Percentiles rank a stretch among this genome's conserved stretches.
Evolutionary conservation across 2,797 vertebrate genomes (phyloP).

Genomic region (Avahi laniger): DNA sequence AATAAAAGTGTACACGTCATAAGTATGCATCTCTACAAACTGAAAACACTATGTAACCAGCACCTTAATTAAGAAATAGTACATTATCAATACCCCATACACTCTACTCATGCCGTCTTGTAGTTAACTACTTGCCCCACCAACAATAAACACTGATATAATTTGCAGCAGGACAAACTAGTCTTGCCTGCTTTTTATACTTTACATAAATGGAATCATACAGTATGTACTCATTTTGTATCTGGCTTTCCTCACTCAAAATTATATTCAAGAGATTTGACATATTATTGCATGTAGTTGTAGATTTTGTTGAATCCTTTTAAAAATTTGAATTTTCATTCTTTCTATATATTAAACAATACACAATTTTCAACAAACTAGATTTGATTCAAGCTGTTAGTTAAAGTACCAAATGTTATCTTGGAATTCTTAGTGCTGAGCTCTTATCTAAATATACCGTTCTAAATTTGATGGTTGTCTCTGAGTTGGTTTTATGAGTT

Average conservation of each 20-base stretch:
- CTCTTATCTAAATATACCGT: neutral
- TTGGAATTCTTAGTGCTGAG: constrained; percentile 6
- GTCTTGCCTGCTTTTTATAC: constrained; percentile 26
- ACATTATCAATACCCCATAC: neutral
- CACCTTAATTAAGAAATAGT: neutral
- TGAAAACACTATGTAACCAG: neutral
- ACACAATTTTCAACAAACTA: neutral
- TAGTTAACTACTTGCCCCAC: neutral
- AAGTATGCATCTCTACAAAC: neutral
- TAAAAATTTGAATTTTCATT: constrained; percentile 43
- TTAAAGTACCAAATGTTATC: neutral
- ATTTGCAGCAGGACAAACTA: constrained; percentile 2
- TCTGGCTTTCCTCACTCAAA: neutral
- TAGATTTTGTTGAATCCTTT: constrained; percentile 32
- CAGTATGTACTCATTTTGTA: neutral
- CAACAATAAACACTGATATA: neutral
- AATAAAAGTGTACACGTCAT: neutral
- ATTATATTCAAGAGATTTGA: neutral
- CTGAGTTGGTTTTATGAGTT: constrained; percentile 5
- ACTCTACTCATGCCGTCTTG: neutral
- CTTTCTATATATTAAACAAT: neutral
- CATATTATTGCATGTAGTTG: neutral
- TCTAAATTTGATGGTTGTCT: constrained; percentile 23
- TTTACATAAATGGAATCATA: neutral
- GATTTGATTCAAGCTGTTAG: constrained; percentile 9